Base-by-base conservation (phyloP, 2,797 vertebrate species). In the Poeciliopsis gracilis region DNA sequence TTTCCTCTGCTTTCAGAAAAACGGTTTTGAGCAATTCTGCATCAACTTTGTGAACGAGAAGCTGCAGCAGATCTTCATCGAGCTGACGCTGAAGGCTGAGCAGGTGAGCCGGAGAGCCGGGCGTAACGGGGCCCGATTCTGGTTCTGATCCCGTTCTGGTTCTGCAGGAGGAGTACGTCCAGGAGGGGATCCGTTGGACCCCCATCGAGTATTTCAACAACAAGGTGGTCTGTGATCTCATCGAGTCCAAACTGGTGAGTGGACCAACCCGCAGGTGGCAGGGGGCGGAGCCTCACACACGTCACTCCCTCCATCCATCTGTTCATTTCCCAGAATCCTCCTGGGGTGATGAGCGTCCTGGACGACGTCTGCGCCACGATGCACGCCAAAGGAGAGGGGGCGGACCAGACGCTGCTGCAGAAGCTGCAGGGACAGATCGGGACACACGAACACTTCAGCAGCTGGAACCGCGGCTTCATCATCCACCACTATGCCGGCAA, bases 1-100 rank as follows among this genome's bases (percentile, higher is more conserved):
- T 43, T 49, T 13, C 38, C 53, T 11, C 25, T 53, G 23, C 51
- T 45, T 75, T 16, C 77, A 96, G 95, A 63, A 91, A 95, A 96
- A 96, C 1, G 96, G 96, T 10, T 97, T 97, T 25, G 96, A 97
- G 72, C 96, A 97, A 89, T 97, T 74, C 25, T 74, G 73, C 38
- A 74, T 97, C 86, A 97, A 97, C 92, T 97, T 97, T 82, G 96
- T 97, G 75, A 97, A 97, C 23, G 96, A 97, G 89, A 97, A 97
- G 78, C 93, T 97, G 73, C 96, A 97, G 90, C 96, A 97, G 90
- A 97, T 97, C 73, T 97, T 97, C 59, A 97, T 97, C 0, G 95
- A 97, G 77, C 94, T 97, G 69, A 97, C 96, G 0, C 90, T 97
- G 77, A 97, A 97, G 90, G 96, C 96, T 0, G 96, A 97, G 72